A percentile compares a stretch with the other conserved stretches of the same genome.
phyloP scores from a whole-genome alignment of 2,797 vertebrate species.

The Chloroceryle amazona region DNA sequence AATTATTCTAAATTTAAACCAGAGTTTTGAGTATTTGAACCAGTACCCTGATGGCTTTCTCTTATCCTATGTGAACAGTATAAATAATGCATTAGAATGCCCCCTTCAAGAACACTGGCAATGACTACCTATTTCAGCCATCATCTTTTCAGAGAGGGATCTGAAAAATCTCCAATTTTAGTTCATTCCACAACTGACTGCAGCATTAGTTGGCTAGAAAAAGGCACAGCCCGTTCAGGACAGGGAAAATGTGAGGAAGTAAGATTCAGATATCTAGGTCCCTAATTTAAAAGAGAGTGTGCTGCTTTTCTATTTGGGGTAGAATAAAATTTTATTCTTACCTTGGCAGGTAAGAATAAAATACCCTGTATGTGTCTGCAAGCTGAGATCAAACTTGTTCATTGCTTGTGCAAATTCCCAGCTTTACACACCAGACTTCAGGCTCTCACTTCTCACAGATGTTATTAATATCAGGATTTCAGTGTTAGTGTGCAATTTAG shows the following conservation, averaged over 20 bases:
- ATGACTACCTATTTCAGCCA: background rate
- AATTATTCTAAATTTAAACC: background rate
- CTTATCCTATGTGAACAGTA: background rate
- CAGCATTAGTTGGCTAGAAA: background rate
- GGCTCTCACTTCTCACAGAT: background rate
- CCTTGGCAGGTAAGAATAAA: background rate
- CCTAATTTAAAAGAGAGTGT: background rate
- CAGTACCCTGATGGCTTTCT: background rate
- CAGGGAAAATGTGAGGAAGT: background rate
- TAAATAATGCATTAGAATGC: conserved; percentile 31
- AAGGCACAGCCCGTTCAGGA: background rate
- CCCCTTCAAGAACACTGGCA: conserved; percentile 20
- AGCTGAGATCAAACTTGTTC: background rate
- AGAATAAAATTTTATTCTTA: too few species aligned
- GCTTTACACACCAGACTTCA: background rate
- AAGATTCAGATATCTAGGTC: background rate
- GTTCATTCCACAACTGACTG: background rate
- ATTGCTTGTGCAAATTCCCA: background rate
- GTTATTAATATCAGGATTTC: background rate
- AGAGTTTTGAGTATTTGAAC: background rate
- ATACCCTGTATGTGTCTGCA: background rate
- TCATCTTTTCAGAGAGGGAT: background rate
- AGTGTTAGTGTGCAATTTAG: background rate
- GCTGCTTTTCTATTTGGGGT: background rate
- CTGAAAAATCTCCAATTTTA: background rate